These are phyloP conservation scores for Cathartes aura DNA, from an alignment of 2,113 vertebrate genomes.

Conservation along the genomic window DNA sequence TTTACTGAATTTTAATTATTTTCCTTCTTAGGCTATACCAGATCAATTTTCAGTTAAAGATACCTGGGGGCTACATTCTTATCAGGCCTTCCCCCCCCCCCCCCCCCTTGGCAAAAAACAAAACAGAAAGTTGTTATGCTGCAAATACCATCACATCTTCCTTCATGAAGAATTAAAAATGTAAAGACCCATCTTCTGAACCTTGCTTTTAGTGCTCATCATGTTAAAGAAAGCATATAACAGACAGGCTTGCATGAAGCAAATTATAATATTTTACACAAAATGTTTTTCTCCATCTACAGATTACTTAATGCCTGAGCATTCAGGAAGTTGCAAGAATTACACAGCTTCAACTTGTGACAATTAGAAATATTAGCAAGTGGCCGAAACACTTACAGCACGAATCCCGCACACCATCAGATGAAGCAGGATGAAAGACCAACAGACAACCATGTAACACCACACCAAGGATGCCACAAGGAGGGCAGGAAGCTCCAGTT, in stretches of 20 bases:
- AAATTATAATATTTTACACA: neutral
- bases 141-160: neutral
- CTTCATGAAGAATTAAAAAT: neutral
- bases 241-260: neutral
- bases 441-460: neutral
- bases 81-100: neutral
- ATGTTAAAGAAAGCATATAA: neutral
- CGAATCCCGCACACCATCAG: neutral
- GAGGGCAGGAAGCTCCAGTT: neutral
- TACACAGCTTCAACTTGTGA: neutral
- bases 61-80: neutral
- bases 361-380: neutral
- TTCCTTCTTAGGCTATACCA: neutral
- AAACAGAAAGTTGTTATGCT: neutral
- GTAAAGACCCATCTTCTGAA: neutral
- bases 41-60: neutral
- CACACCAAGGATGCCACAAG: neutral
- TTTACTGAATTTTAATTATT: neutral
- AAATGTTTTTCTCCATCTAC: neutral
- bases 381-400: neutral
- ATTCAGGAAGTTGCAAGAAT: neutral
- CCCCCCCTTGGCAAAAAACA: neutral
- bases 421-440: neutral
- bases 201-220: neutral
- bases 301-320: neutral